Percentiles rank a stretch among this genome's conserved stretches.
Evolutionary conservation across 2,888 invertebrate species (phyloP).

Genomic region (Anoplius nigerrimus): DNA sequence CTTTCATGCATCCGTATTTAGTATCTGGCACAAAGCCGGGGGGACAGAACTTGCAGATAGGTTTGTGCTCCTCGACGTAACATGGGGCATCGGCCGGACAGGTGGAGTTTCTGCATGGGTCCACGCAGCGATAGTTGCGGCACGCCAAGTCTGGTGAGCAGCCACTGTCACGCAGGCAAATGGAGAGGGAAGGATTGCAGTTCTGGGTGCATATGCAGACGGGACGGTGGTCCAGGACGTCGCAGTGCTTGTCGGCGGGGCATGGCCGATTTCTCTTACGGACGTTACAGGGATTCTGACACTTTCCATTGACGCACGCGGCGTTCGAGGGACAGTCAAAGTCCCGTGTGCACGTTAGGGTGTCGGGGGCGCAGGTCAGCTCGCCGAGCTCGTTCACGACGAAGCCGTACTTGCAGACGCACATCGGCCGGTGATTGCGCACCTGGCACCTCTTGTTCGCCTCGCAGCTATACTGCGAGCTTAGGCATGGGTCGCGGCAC

Average conservation of each 20-base stretch:
- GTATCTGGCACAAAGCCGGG: constrained; percentile 94
- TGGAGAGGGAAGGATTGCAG: constrained; percentile 90
- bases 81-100: constrained; percentile 92
- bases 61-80: constrained; percentile 95
- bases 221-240: constrained; percentile 90
- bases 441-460: constrained; percentile 93
- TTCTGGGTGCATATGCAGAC: constrained; percentile 91
- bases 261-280: constrained; percentile 77
- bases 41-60: constrained; percentile 97
- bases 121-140: constrained; percentile 91
- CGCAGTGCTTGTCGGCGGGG: constrained; percentile 89
- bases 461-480: constrained; percentile 83
- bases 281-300: constrained; percentile 90
- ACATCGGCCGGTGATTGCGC: constrained; percentile 88
- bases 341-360: constrained; percentile 86
- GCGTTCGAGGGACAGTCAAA: constrained; percentile 91
- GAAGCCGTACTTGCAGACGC: constrained; percentile 92
- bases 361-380: constrained; percentile 89
- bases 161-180: constrained; percentile 92
- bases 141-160: constrained; percentile 91
- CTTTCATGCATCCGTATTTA: constrained; percentile 96
- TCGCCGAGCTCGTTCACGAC: constrained; percentile 92
- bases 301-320: constrained; percentile 89
- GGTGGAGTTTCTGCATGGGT: constrained; percentile 90
- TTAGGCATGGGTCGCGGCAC: constrained; percentile 88